A percentile compares a stretch with the other conserved stretches of the same genome.
Conservation (phyloP, 2,113 vertebrate genomes). For the Grammomys surdaster region DNA sequence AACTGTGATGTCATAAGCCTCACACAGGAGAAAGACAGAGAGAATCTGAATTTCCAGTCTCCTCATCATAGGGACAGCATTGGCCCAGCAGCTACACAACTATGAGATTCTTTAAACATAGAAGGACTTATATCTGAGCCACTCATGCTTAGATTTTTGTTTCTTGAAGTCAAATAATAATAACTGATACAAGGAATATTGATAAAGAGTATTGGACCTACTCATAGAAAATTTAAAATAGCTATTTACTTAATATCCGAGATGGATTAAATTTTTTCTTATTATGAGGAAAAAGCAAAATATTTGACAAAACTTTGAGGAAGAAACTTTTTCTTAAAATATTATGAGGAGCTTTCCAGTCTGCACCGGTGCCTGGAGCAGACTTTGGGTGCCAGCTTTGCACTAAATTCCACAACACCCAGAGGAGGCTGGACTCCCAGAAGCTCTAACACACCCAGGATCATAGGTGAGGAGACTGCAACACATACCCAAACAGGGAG, state of each 20-base stretch:
- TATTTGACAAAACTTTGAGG: neutral
- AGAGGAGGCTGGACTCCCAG: too few species aligned
- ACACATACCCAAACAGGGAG: too few species aligned
- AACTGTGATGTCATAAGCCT: neutral
- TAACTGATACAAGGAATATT: conserved; percentile 4
- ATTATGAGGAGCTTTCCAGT: neutral
- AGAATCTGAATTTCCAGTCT: neutral
- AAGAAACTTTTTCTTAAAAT: conserved; percentile 15
- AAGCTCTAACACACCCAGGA: too few species aligned
- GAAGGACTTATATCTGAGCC: neutral
- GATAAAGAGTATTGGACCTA: neutral
- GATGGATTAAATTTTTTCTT: conserved; percentile 15
- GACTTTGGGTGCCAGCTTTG: too few species aligned
- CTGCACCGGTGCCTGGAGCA: too few species aligned
- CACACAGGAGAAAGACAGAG: neutral
- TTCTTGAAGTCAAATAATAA: neutral
- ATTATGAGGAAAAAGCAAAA: conserved; percentile 2
- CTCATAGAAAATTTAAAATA: neutral
- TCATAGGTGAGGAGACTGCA: too few species aligned
- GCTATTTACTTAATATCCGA: neutral
- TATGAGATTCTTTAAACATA: neutral
- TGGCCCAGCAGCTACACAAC: neutral
- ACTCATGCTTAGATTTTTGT: conserved; percentile 15
- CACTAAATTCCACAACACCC: too few species aligned
- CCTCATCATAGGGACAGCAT: neutral